A percentile compares a stretch with the other conserved stretches of the same genome.
Evolutionary conservation across 2,113 vertebrate species (phyloP).

Genomic region (Oryzias celebensis): DNA sequence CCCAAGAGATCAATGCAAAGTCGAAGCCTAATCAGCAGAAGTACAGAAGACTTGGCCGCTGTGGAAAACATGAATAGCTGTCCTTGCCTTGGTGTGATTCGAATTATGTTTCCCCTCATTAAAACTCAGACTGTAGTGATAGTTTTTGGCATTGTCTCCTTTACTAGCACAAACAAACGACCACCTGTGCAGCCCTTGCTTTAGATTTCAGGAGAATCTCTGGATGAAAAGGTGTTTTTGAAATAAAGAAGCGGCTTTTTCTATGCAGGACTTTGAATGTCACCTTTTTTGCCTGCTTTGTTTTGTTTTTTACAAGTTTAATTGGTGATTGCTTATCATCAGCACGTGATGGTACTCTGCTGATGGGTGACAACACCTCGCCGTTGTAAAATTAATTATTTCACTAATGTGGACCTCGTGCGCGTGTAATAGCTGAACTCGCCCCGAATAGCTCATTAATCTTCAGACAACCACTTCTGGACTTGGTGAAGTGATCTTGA

Average conservation of each 20-base stretch:
- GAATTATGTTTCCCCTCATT: no score
- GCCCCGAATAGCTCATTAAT: slow-evolving; percentile 88
- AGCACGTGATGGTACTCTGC: slow-evolving; percentile 59
- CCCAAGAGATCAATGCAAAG: no score
- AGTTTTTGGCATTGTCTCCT: no score
- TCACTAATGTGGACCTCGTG: slow-evolving; percentile 75
- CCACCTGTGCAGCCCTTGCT: no score
- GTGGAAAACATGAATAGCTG: no score
- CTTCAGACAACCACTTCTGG: slow-evolving; percentile 79
- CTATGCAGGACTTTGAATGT: slow-evolving; percentile 65
- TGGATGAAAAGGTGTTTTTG: slow-evolving; percentile 34
- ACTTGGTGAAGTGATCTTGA: slow-evolving; percentile 73
- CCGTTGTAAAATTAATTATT: slow-evolving; percentile 90
- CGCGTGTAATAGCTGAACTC: slow-evolving; percentile 82
- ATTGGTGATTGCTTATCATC: slow-evolving; percentile 86
- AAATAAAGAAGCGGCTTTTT: slow-evolving; percentile 37
- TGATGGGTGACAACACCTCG: slow-evolving; percentile 78
- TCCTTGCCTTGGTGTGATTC: no score
- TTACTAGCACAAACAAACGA: no score
- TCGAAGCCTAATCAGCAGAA: no score
- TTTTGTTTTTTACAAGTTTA: slow-evolving; percentile 78
- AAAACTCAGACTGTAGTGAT: no score
- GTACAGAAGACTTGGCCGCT: no score
- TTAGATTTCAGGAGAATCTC: no score
- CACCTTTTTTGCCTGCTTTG: slow-evolving; percentile 52